Base-by-base conservation (phyloP, 2,888 invertebrate genomes). In the Agrilus cyanescens region DNA sequence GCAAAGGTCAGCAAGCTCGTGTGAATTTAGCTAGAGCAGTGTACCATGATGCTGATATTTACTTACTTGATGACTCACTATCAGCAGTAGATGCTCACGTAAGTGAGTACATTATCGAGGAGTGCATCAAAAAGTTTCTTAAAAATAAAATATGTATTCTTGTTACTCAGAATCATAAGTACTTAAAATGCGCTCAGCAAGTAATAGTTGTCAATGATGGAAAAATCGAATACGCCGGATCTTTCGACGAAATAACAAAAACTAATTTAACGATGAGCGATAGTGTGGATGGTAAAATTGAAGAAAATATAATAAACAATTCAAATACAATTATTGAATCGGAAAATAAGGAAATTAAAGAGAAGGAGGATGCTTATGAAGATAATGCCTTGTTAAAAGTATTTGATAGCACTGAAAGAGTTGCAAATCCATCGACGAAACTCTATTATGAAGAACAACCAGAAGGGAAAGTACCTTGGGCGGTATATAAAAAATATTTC, bases 1-100 rank as follows among this genome's bases (percentile, higher is more conserved):
- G 85, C 32, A 87, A 87, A n/a, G 88, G 88, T 8, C 89, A 89
- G 65, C 78, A 79, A 61, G 85, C 87, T 2, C 71, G 89, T 49
- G 76, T 90, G 25, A 85, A 83, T 61, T 67, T 90, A 37, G 85
- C 84, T 0, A 70, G 86, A 56, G 78, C 83, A 1, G 66, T 86
- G 36, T 87, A 86, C 57, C 76, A 75, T 53, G 75, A 82, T 50
- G 82, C 84, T 1, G 85, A 87, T 51, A 72, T 87, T 25, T 87
- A 85, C 56, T 65, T 87, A 20, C 63, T 87, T 30, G 86, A 88
- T 54, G 87, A 88, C 59, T 85, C 86, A 0, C 64, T 88, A 12
- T 83, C 84, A 32, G 85, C 86, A 0, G 80, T 88, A 1, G 88
- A 88, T 55, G 72, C 82, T 0, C 75, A 76, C 41, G 85, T 88